These are phyloP conservation scores for Eulemur rubriventer DNA, from an alignment of 2,797 vertebrate genomes.

Conservation along the genomic window DNA sequence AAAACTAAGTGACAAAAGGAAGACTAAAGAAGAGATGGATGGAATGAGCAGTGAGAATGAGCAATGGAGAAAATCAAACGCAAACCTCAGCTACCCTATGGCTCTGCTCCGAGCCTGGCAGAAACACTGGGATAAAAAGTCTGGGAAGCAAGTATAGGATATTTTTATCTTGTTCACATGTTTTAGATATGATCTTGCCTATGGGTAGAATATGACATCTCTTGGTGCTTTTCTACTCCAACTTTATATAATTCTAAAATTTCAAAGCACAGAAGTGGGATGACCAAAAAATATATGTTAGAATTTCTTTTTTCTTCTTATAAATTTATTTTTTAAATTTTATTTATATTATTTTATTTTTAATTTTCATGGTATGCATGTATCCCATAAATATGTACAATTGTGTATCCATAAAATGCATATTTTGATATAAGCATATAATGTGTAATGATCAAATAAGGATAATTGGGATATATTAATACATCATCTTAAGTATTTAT, in stretches of 20 bases:
- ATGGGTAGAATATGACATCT: not conserved
- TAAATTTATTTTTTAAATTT: not conserved
- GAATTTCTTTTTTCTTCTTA: not conserved
- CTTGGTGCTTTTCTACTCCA: not conserved
- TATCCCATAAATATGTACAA: too few relatives aligned
- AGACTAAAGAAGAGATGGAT: not conserved
- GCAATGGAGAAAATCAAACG: not conserved
- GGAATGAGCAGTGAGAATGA: not conserved
- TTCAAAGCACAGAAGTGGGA: not conserved
- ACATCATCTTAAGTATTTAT: not conserved
- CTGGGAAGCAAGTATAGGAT: not conserved
- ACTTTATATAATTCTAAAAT: not conserved
- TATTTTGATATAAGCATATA: not conserved
- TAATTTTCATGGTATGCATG: not conserved
- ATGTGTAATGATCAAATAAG: not conserved
- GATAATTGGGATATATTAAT: not conserved
- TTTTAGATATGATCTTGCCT: not conserved
- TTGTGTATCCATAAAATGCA: too few relatives aligned
- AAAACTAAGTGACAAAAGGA: not conserved
- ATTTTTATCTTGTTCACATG: not conserved
- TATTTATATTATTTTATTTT: not conserved
- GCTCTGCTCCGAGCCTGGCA: not conserved
- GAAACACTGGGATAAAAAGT: not conserved
- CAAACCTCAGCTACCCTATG: not conserved
- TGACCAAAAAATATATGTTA: not conserved